Percentiles rank a stretch among this genome's conserved stretches.
phyloP scores from a whole-genome alignment of 2,888 invertebrate genomes.

The Hoplodrina ambigua region DNA sequence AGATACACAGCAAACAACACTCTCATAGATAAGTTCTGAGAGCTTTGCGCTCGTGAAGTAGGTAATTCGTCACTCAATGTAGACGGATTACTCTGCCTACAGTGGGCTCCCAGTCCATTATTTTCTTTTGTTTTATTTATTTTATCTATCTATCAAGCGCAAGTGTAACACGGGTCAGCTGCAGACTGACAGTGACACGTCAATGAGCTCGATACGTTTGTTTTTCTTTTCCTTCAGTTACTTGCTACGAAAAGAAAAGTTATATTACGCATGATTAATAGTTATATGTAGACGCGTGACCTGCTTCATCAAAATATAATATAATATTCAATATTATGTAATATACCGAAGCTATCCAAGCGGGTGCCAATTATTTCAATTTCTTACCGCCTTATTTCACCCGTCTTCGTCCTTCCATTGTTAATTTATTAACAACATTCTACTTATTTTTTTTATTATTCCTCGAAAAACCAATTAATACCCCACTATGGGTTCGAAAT shows the following conservation, averaged over 20 bases:
- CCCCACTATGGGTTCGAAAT: not conserved
- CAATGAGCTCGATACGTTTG: slow-evolving; percentile 29
- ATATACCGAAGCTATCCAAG: slow-evolving; percentile 1
- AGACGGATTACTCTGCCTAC: slow-evolving; percentile 70
- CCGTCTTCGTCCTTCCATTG: not conserved
- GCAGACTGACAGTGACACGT: slow-evolving; percentile 42
- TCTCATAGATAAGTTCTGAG: slow-evolving; percentile 66
- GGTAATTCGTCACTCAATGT: slow-evolving; percentile 73
- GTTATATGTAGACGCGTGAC: not conserved
- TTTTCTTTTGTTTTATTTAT: slow-evolving; percentile 67
- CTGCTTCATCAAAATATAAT: slow-evolving; percentile 2
- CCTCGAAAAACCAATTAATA: not conserved
- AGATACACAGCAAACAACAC: slow-evolving; percentile 61
- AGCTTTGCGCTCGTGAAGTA: slow-evolving; percentile 63
- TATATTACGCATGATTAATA: not conserved
- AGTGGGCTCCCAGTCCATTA: slow-evolving; percentile 58
- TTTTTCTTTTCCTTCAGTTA: slow-evolving; percentile 11
- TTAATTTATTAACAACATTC: slow-evolving; percentile 8
- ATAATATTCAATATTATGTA: not conserved
- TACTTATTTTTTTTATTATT: not conserved
- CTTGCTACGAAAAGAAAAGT: slow-evolving; percentile 8
- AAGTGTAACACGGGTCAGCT: slow-evolving; percentile 40
- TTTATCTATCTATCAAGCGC: slow-evolving; percentile 49
- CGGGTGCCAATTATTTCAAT: not conserved
- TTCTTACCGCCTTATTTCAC: not conserved